Evolutionary conservation across 2,113 vertebrate species (phyloP), one percentile per base, ranked within the genome.

Genomic region (Oreochromis aureus): DNA sequence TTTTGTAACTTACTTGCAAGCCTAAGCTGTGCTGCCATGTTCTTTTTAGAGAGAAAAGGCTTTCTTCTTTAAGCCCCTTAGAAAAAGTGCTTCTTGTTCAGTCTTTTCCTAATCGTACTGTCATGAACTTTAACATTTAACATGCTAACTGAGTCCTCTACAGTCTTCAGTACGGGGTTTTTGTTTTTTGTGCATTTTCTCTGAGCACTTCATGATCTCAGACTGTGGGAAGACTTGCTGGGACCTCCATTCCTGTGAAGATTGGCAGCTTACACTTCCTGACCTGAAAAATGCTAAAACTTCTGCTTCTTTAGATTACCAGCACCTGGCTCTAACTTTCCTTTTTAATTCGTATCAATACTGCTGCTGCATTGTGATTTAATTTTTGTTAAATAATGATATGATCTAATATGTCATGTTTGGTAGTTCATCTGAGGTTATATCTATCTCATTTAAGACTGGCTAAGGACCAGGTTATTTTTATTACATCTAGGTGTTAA

Each of bases 1-100:
- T 44, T 71, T 44, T 6, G 39, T 0, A 71, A 44, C 12, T 44
- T 2, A 0, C 59, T 4, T 44, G 66, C n/a, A 24, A 71, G n/a
- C 39, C 12, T 16, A 44, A 71, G 12, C n/a, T 24, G 3, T 16
- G 39, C 66, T 71, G 39, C 13, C 5, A 27, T 44, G 66, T 24
- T 71, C 0, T 1, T 44, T 71, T 44, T 24, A 71, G 66, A 71
- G 6, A 51, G 48, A 51, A 18, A 51, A 18, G 7, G 16, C 7
- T 19, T 51, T 8, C 16, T 51, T 18, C 48, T 19, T 16, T 18
- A 18, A 51, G 48, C 18, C 48, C 13, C 6, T 51, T 19, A 51
- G 27, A 51, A 19, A 3, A 51, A 51, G 48, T 8, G 16, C 4
- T 8, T 1, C 6, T 19, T 19, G 48, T 51, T 51, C 16, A 51